Base-by-base conservation (phyloP, 2,888 invertebrate genomes). In the Archaeoteleia sp. region DNA sequence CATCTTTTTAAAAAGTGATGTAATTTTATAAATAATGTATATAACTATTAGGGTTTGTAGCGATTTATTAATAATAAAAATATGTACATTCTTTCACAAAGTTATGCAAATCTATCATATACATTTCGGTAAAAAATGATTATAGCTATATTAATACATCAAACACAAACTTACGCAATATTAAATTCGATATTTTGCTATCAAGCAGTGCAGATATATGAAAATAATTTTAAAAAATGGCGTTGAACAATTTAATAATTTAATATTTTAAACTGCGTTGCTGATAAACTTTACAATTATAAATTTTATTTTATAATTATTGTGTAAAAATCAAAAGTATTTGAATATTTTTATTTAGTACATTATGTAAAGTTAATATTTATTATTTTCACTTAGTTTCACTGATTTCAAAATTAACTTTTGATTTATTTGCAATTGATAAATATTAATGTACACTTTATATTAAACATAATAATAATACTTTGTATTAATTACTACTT, bases 31-130 rank as follows among this genome's bases (percentile, higher is more conserved):
- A 2, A 29, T 4, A 9, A 12, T 30, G 7, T 23, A 23, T 39
- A 6, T 8, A 39, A 39, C 9, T 39, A 39, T 46, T 14, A 20
- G 40, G 27, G 27, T 25, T 40, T 27, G n/a, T n/a, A n/a, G n/a
- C n/a, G n/a, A 13, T 40, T 40, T 40, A 40, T 40, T 40, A 40
- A 10, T 29, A 29, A 15, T 29, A 43, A 43, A 32, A 43, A 43
- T 43, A 43, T 43, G 14, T 43, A 40, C 40, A 40, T 25, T 23
- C 30, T 32, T 45, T 10, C 4, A 20, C 12, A 32, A 17, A 15
- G 7, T 7, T 13, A 7, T 4, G 14, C 3, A 40, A 40, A 25
- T 25, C 14, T 13, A 40, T 1, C 10, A 20, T n/a, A n/a, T n/a
- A n/a, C n/a, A 15, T 45, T 45, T 30, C 12, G 17, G 32, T 45